Percentiles rank a stretch among this genome's conserved stretches.
These are phyloP conservation scores for Heliconius congener DNA, from an alignment of 1,140 invertebrate species.

Conservation along the genomic window DNA sequence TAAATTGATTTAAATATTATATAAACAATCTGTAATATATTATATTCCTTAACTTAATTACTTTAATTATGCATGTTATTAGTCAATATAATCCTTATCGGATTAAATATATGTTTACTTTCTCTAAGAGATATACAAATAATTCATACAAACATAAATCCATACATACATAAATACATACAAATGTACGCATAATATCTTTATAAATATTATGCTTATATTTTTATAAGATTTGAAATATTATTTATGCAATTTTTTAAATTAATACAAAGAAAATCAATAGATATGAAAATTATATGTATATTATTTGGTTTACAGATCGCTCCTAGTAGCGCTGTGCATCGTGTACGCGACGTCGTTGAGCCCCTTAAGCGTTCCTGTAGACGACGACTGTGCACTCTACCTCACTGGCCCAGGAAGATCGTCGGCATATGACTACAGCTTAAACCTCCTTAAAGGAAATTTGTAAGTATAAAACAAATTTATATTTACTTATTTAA, in stretches of 20 bases:
- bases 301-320: slow-evolving; percentile 53
- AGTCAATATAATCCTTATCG: not conserved
- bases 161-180: not conserved
- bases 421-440: slow-evolving; percentile 90
- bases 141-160: not conserved
- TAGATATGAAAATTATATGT: not conserved
- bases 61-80: not conserved
- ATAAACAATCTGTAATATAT: not conserved
- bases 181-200: too few species aligned
- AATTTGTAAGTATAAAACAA: slow-evolving; percentile 67
- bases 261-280: too few species aligned
- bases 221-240: too few species aligned
- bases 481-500: too few species aligned
- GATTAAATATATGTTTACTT: not conserved
- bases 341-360: slow-evolving; percentile 55
- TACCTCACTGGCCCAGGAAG: slow-evolving; percentile 87
- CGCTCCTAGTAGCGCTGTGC: slow-evolving; percentile 65
- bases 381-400: slow-evolving; percentile 87
- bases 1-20: not conserved
- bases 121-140: not conserved
- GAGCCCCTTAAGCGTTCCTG: slow-evolving; percentile 59
- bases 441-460: slow-evolving; percentile 89
- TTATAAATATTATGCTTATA: too few species aligned
- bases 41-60: not conserved
- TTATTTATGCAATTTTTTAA: too few species aligned